These are phyloP conservation scores for Lepidonotus clava DNA, from an alignment of 2,888 invertebrate species.

Conservation along the genomic window DNA sequence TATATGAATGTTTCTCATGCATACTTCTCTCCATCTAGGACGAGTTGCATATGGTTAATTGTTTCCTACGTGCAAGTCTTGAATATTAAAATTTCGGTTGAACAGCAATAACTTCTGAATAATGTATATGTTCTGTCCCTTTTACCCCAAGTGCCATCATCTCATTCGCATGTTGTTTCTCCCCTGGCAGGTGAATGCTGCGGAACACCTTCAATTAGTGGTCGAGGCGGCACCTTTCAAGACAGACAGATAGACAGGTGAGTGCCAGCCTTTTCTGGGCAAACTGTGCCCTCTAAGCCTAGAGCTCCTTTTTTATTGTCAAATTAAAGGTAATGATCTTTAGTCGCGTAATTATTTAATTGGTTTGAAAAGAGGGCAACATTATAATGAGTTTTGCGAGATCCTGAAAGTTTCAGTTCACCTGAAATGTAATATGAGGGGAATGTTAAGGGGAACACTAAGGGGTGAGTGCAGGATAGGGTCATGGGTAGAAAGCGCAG, in stretches of 20 bases:
- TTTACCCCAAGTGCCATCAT: too few species aligned
- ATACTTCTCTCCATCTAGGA: too few species aligned
- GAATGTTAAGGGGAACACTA: neutral
- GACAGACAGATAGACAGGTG: neutral
- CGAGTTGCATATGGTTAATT: too few species aligned
- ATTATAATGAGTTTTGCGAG: neutral
- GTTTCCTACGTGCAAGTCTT: too few species aligned
- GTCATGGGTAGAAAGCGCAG: neutral
- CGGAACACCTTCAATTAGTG: constrained; percentile 15
- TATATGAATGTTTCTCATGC: too few species aligned
- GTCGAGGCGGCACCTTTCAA: neutral
- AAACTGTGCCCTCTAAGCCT: neutral
- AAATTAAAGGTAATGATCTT: neutral
- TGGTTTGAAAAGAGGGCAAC: neutral
- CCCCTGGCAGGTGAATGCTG: constrained; percentile 3
- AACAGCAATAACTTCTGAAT: too few species aligned
- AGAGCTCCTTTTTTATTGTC: neutral
- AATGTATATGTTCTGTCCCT: neutral
- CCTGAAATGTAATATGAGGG: neutral
- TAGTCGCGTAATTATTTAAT: neutral
- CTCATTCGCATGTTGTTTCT: constrained; percentile 4
- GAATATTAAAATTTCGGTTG: too few species aligned
- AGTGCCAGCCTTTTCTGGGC: neutral
- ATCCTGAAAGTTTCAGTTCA: neutral
- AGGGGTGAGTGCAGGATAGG: neutral